phyloP scores from a whole-genome alignment of 2,113 vertebrate species.

The Emydocephalus ijimae region DNA sequence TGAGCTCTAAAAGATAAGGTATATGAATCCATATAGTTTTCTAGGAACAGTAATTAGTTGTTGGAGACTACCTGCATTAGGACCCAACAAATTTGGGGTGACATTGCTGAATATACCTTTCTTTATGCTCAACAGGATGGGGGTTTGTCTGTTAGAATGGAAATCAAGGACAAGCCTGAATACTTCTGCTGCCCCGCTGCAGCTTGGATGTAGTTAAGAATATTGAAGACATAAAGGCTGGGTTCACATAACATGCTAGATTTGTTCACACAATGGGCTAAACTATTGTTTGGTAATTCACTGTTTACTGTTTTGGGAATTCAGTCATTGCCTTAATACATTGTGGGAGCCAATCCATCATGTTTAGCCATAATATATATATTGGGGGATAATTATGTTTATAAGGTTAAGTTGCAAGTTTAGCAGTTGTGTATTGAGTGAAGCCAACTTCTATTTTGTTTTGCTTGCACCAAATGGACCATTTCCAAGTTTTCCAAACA shows the following conservation, averaged over 20 bases:
- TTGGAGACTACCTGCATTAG: background rate
- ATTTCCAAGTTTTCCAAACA: background rate
- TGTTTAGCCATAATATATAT: background rate
- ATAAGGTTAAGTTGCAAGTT: background rate
- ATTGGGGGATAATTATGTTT: background rate
- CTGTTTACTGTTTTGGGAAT: background rate
- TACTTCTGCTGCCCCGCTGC: background rate
- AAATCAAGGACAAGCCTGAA: background rate
- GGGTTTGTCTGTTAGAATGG: background rate
- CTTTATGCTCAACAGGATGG: background rate
- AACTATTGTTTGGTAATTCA: background rate
- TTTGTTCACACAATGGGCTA: background rate
- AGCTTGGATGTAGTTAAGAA: background rate
- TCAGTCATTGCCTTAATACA: background rate
- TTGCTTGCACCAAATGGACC: background rate
- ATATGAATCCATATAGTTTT: background rate
- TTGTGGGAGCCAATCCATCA: background rate
- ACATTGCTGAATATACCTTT: background rate
- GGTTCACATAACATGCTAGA: background rate
- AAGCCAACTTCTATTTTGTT: background rate
- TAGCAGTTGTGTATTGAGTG: background rate
- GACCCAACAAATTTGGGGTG: background rate
- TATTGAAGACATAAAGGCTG: background rate
- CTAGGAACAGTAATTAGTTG: background rate
- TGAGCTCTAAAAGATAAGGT: background rate